Conservation (phyloP, 2,797 vertebrate species). For the Pseudochromis fuscus region DNA sequence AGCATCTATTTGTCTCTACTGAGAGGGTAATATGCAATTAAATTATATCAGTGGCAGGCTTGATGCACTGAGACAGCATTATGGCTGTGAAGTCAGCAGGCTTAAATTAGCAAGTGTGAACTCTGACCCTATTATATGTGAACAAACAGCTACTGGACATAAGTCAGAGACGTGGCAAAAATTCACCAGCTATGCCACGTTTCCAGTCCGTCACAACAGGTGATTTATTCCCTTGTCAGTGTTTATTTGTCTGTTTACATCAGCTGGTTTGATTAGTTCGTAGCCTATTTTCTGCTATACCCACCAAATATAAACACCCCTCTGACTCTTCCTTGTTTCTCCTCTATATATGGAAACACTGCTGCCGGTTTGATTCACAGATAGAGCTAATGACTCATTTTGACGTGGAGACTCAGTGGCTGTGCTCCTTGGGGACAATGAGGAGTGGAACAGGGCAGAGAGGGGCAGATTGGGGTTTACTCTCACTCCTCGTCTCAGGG, state of each 20-base stretch:
- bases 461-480: slow-evolving; percentile 55
- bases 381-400: slow-evolving; percentile 65
- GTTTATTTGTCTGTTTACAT: slow-evolving; percentile 33
- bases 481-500: slow-evolving; percentile 60
- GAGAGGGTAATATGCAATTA: neutral
- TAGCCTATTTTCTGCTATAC: slow-evolving; percentile 9
- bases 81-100: slow-evolving; percentile 5
- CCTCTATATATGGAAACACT: slow-evolving; percentile 55
- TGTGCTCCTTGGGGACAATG: slow-evolving; percentile 65
- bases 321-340: slow-evolving; percentile 30
- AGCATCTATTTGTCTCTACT: neutral
- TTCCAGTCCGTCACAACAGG: slow-evolving; percentile 9
- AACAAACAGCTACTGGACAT: slow-evolving; percentile 14
- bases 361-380: slow-evolving; percentile 68
- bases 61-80: slow-evolving; percentile 15
- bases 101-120: slow-evolving; percentile 26
- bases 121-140: slow-evolving; percentile 45
- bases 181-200: slow-evolving; percentile 8
- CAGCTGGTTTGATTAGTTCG: slow-evolving; percentile 29
- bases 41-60: neutral
- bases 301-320: slow-evolving; percentile 37
- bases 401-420: slow-evolving; percentile 69
- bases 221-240: slow-evolving; percentile 39
- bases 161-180: slow-evolving; percentile 1
- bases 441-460: slow-evolving; percentile 51